Evolutionary conservation across 1,140 invertebrate genomes (phyloP), one percentile per base, ranked within the genome.

Genomic region (Radopholus similis): DNA sequence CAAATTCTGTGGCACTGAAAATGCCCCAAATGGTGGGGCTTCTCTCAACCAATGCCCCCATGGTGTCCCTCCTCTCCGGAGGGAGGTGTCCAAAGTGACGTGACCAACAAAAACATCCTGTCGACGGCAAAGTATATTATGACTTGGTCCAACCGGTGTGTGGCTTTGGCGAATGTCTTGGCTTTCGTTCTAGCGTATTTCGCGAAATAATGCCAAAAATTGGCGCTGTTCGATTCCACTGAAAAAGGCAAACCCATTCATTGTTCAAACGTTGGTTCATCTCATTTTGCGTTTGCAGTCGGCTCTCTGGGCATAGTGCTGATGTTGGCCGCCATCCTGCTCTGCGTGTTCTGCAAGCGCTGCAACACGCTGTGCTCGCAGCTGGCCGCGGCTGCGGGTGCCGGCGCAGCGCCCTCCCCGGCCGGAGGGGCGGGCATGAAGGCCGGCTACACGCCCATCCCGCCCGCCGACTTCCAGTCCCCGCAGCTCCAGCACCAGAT

Each of bases 321-420:
- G 28, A 59, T 59, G 57, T 13, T 59, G 4, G 57, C 32, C 6
- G 57, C 57, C 37, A 59, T 59, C 18, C 26, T 59, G 35, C 21
- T 59, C 26, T 59, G 57, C 28, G 57, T 59, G 26, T 59, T 59
- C 42, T 59, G 57, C 42, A 59, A 59, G 28, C 57, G 57, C 5
- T 44, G 37, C 23, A 38, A 59, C 13, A 30, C 37, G 42, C 23
- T 59, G 37, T 59, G 57, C 42, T 38, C 57, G 15, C 34, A 59
- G 42, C 18, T 47, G 37, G 58, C 58, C 9, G 58, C 18, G 9
- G 58, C 40, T n/a, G 38, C 23, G 3, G 3, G 34, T 21, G 40
- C 32, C 28, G 58, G 35, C 23, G 58, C 18, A 9, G 18, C 34
- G n/a, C 23, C n/a, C 6, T 23, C 23, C 9, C n/a, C 34, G 28